A percentile compares a stretch with the other conserved stretches of the same genome.
Evolutionary conservation across 2,797 vertebrate species (phyloP).

Genomic region (Naso thynnoides): DNA sequence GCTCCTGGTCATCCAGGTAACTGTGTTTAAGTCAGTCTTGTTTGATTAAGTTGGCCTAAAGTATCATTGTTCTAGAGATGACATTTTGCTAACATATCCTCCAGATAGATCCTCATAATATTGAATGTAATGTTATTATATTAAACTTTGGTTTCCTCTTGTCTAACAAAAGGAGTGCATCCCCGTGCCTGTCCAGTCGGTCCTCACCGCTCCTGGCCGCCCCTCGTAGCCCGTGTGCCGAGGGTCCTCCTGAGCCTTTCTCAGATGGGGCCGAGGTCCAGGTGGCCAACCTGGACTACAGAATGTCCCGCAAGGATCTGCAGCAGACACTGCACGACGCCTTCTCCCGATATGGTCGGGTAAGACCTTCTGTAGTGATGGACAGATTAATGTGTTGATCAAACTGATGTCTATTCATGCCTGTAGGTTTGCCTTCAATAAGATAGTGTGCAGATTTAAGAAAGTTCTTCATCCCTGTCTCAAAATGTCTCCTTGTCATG

Average conservation of each 20-base stretch:
- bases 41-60: not conserved
- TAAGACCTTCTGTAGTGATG: conserved; percentile 58
- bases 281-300: conserved; percentile 95
- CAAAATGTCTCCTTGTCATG: not conserved
- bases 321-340: conserved; percentile 90
- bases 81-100: not conserved
- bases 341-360: conserved; percentile 93
- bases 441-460: not conserved
- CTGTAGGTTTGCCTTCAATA: not conserved
- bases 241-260: conserved; percentile 87
- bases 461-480: not conserved
- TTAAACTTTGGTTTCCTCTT: not conserved
- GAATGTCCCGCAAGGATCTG: conserved; percentile 95
- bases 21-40: conserved; percentile 2
- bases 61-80: not conserved
- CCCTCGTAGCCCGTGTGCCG: conserved; percentile 76
- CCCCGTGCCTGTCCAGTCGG: conserved; percentile 91
- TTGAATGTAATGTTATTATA: not conserved
- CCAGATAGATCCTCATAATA: fast-evolving
- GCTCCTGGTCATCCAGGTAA: conserved; percentile 95
- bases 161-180: conserved; percentile 84
- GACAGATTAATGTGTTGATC: not conserved
- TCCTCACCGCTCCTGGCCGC: conserved; percentile 88
- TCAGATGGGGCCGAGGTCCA: conserved; percentile 93
- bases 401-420: not conserved